phyloP scores from a whole-genome alignment of 2,888 invertebrate genomes.

The Lithophane ornitopus region DNA sequence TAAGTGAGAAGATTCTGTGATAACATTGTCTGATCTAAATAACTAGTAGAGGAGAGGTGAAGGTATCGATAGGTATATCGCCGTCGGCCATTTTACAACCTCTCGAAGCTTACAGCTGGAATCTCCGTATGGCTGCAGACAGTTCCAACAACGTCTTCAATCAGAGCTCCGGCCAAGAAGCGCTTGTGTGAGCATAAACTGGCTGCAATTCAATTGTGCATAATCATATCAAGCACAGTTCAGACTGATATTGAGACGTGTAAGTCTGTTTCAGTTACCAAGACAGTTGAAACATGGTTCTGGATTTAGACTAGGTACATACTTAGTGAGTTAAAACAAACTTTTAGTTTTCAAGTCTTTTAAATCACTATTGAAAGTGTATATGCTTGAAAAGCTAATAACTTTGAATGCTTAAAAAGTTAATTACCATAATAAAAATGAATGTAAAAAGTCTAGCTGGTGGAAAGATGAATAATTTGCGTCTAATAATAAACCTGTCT shows the following conservation, averaged over 20 bases:
- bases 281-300: background rate
- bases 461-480: background rate
- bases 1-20: background rate
- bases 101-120: conserved; percentile 2
- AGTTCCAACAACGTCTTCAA: conserved; percentile 8
- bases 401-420: background rate
- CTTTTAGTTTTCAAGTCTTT: background rate
- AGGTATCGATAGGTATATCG: conserved; percentile 3
- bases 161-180: conserved; percentile 5
- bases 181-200: conserved; percentile 19
- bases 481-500: too few species aligned
- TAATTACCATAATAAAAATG: background rate
- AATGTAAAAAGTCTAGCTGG: background rate
- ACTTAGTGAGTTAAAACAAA: background rate
- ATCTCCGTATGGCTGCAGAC: background rate
- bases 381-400: background rate
- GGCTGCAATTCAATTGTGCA: conserved; percentile 26
- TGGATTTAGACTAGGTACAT: background rate
- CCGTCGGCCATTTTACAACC: conserved; percentile 1
- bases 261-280: conserved; percentile 5
- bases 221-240: conserved; percentile 21
- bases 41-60: conserved; percentile 47
- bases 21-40: background rate
- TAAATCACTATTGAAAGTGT: background rate
- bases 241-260: conserved; percentile 10